These are phyloP conservation scores for Falcunculus frontatus DNA, from an alignment of 2,113 vertebrate genomes.

Conservation along the genomic window DNA sequence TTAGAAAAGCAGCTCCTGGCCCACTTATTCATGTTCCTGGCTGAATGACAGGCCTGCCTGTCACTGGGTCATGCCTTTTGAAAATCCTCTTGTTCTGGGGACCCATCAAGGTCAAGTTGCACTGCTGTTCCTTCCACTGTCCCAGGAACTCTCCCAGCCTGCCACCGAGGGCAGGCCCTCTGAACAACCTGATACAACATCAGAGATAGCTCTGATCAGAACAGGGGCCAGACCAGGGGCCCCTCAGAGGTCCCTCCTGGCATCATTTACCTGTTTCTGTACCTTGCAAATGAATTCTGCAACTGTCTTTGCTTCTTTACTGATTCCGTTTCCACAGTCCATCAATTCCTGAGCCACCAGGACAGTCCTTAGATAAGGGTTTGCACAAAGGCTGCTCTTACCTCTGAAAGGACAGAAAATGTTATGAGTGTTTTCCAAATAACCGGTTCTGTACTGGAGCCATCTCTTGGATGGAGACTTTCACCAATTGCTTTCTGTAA, in stretches of 20 bases:
- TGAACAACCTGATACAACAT: background rate
- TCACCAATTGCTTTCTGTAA: background rate
- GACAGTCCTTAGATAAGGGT: background rate
- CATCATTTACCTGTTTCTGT: background rate
- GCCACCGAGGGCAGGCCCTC: background rate
- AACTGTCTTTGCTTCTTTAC: background rate
- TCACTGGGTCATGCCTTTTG: background rate
- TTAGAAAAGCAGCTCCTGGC: background rate
- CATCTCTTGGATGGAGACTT: background rate
- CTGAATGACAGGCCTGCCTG: background rate
- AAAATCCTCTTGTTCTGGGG: background rate
- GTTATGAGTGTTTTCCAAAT: background rate
- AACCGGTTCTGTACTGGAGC: background rate
- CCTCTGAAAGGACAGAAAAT: background rate
- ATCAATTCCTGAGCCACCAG: background rate
- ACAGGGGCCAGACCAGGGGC: background rate
- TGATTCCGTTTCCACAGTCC: rapidly evolving
- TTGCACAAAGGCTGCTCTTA: background rate
- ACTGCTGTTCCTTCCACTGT: rapidly evolving
- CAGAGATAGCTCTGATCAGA: background rate
- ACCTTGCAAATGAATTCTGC: background rate
- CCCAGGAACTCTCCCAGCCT: background rate
- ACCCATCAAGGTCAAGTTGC: too few relatives aligned
- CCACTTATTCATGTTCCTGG: background rate
- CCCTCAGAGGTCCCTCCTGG: background rate